Conservation (phyloP, 2,888 invertebrate genomes). For the Malachius bipustulatus region DNA sequence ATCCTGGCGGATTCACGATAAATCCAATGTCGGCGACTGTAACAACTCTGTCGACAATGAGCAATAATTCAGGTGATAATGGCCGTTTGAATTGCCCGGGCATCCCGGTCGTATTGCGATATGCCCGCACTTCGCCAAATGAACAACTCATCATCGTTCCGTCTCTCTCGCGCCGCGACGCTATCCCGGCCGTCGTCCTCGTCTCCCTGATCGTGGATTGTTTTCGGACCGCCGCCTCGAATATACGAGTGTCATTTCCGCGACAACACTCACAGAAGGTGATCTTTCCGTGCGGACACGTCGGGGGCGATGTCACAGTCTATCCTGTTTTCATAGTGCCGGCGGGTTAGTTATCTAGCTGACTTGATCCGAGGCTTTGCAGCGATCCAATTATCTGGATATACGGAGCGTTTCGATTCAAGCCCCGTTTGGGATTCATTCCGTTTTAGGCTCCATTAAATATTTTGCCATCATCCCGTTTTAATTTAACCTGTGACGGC, state of each 20-base stretch:
- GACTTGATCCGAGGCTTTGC: constrained; percentile 37
- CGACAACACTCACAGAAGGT: constrained; percentile 28
- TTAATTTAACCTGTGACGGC: constrained; percentile 15
- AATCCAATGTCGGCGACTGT: constrained; percentile 24
- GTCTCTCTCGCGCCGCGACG: constrained; percentile 26
- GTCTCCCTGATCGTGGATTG: constrained; percentile 31
- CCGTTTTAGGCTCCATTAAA: constrained; percentile 28
- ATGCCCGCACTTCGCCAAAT: constrained; percentile 36
- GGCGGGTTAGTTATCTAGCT: constrained; percentile 36
- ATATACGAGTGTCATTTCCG: constrained; percentile 31
- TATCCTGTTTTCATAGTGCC: constrained; percentile 29
- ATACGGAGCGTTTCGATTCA: constrained; percentile 37
- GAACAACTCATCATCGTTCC: constrained; percentile 33
- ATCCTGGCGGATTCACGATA: constrained; percentile 34
- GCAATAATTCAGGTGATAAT: constrained; percentile 39
- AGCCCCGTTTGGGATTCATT: constrained; percentile 34
- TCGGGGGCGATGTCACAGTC: constrained; percentile 26
- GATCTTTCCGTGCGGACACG: constrained; percentile 15
- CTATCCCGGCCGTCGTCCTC: constrained; percentile 21
- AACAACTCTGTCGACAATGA: constrained; percentile 37
- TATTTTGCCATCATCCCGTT: constrained; percentile 22
- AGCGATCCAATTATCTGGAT: constrained; percentile 37
- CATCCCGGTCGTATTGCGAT: constrained; percentile 34
- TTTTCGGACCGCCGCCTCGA: constrained; percentile 32
- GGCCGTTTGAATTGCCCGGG: constrained; percentile 35